Conservation (phyloP, 2,888 invertebrate species). For the Tetragnatha montana region DNA sequence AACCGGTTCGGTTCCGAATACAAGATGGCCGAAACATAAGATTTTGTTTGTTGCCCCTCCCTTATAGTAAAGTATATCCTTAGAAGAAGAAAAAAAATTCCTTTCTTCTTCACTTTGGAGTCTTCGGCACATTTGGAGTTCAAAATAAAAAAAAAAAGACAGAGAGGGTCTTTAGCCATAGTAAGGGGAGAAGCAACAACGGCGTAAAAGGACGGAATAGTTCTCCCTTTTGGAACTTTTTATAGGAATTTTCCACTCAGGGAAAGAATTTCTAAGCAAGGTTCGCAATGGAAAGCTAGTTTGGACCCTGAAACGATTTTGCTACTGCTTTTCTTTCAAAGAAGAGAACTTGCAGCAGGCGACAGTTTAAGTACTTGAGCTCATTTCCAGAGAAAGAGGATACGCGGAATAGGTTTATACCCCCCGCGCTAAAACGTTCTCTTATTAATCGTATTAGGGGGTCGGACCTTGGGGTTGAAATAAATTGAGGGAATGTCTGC, state of each 20-base stretch:
- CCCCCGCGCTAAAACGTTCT: too few relatives aligned
- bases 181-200: conserved; percentile 20
- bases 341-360: neutral
- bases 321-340: neutral
- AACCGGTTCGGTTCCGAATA: neutral
- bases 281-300: neutral
- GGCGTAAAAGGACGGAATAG: neutral
- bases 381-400: neutral
- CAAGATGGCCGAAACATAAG: neutral
- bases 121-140: neutral
- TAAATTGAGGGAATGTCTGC: too few relatives aligned
- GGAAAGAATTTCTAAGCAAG: conserved; percentile 26
- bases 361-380: neutral
- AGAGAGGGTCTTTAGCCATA: conserved; percentile 1
- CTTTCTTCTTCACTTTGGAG: neutral
- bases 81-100: neutral
- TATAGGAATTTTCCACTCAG: conserved; percentile 26
- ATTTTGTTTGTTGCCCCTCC: neutral
- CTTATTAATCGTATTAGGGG: too few relatives aligned
- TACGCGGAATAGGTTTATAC: too few relatives aligned
- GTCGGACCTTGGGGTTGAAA: too few relatives aligned
- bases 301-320: neutral
- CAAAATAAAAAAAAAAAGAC: neutral
- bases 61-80: neutral
- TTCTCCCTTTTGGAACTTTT: conserved; percentile 10